Base-by-base conservation (phyloP, 2,113 vertebrate genomes). In the Toxotes jaculatrix region DNA sequence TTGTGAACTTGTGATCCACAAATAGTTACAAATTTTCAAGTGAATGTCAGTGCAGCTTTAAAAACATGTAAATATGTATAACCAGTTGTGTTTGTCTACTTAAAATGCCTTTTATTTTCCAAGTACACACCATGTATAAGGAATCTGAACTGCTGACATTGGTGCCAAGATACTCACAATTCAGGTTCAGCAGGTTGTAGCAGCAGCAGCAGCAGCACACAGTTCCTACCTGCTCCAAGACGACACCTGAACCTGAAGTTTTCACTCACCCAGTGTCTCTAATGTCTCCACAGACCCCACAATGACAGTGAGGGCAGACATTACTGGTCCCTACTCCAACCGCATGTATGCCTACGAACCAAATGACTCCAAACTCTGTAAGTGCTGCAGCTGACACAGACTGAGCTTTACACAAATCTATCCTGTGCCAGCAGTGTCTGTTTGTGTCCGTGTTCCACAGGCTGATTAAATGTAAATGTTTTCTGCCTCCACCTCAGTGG, bases 271-370 rank as follows among this genome's bases (percentile, higher is more conserved):
- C 16, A 5, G 1, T 11, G 7, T 3, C 32, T 27, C 12, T 31
- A 4, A 19, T 40, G 47, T 85, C 27, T 63, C 77, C 62, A n/a
- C 91, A 99, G 98, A 99, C 89, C 98, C 98, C 43, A 90, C 97
- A 19, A 96, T 99, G 95, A 99, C 98, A 0, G 98, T 99, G 36
- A 97, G 98, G 90, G 98, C 98, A 0, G 98, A 99, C 81, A 93
- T 99, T 87, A 95, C 93, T 0, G 97, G 98, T 9, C 97, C 94
- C 91, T 99, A 99, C 43, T 89, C 94, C 21, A 99, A 99, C 88
- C 97, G 97, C 49, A 92, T 98, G 90, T 99, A 99, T 0, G 96
- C 98, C 7, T 99, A 99, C 0, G 98, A 99, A 87, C 95, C 97
- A 5, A 49, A 51, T 7, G 98, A 99, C 89, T 27, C 91, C 74